Evolutionary conservation across 1,140 invertebrate species (phyloP).

Genomic region (Drosophila subpulchrella): DNA sequence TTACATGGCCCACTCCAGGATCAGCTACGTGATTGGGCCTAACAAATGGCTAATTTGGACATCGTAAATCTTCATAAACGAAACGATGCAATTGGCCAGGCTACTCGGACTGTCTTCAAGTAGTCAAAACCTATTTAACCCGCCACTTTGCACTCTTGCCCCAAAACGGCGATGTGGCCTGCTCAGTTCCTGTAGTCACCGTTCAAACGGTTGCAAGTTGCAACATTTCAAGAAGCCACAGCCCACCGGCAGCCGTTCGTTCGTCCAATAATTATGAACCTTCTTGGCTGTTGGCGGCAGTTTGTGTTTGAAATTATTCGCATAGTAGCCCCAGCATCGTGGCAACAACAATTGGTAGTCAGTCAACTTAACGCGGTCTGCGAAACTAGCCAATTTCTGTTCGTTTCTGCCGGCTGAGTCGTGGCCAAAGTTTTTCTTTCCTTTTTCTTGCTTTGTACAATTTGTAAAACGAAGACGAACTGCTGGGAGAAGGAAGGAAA

Average conservation of each 20-base stretch:
- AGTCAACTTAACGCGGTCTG: slow-evolving; percentile 78
- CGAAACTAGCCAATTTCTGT: slow-evolving; percentile 78
- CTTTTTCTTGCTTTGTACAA: slow-evolving; percentile 53
- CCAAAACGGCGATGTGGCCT: slow-evolving; percentile 33
- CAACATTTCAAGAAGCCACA: slow-evolving; percentile 72
- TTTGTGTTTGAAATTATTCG: slow-evolving; percentile 80
- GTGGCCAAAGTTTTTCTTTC: slow-evolving; percentile 65
- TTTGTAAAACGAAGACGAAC: slow-evolving; percentile 71
- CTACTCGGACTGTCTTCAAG: slow-evolving; percentile 27
- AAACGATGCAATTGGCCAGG: slow-evolving; percentile 20
- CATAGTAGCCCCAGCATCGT: slow-evolving; percentile 71
- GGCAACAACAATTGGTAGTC: slow-evolving; percentile 79
- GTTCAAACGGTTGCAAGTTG: slow-evolving; percentile 58
- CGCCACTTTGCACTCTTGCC: slow-evolving; percentile 71
- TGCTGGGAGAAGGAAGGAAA: slow-evolving; percentile 41
- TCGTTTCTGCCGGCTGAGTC: slow-evolving; percentile 54
- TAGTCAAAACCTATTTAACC: slow-evolving; percentile 70
- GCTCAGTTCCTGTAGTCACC: slow-evolving; percentile 48
- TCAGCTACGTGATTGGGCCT: slow-evolving; percentile 19
- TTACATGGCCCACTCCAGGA: slow-evolving; percentile 36
- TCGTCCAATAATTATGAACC: slow-evolving; percentile 77
- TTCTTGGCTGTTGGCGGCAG: slow-evolving; percentile 76
- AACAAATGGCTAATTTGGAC: slow-evolving; percentile 33
- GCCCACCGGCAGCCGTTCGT: slow-evolving; percentile 43
- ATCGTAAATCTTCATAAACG: slow-evolving; percentile 44